Conservation (phyloP, 1,140 invertebrate species). For the Arion vulgaris region DNA sequence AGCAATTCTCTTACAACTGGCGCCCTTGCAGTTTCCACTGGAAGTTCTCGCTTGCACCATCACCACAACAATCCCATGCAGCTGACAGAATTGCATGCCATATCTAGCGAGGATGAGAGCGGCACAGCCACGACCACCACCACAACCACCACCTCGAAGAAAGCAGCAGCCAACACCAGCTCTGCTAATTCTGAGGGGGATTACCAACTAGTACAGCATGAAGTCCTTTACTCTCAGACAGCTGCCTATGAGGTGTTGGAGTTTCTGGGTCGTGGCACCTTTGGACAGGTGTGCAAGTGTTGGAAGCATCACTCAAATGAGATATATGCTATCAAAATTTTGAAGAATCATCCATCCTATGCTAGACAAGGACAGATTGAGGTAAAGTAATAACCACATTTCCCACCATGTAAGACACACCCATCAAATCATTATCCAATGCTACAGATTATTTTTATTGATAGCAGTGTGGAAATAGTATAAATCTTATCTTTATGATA, state of each 20-base stretch:
- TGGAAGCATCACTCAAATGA: constrained; percentile 99
- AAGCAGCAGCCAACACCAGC: constrained; percentile 76
- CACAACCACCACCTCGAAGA: constrained; percentile 79
- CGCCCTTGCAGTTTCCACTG: constrained; percentile 63
- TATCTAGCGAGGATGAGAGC: constrained; percentile 70
- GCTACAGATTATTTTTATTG: too few species aligned
- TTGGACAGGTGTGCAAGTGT: constrained; percentile 99
- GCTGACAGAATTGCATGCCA: constrained; percentile 63
- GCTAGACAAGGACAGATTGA: constrained; percentile 99
- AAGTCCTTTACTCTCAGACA: constrained; percentile 93
- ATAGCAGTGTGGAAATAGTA: too few species aligned
- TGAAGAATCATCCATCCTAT: constrained; percentile 99
- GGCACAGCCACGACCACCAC: constrained; percentile 77
- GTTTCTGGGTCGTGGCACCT: constrained; percentile 98
- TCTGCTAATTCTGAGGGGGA: constrained; percentile 85
- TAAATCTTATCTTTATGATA: too few species aligned
- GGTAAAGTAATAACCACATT: too few species aligned
- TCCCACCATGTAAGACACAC: too few species aligned
- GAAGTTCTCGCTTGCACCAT: constrained; percentile 75
- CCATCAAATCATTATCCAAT: too few species aligned
- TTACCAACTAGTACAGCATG: constrained; percentile 98
- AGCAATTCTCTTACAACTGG: constrained; percentile 9
- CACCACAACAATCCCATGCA: constrained; percentile 78
- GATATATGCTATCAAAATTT: constrained; percentile 99
- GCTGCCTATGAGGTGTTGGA: constrained; percentile 97